Conservation (phyloP, 2,797 vertebrate species). For the Pteronotus mesoamericanus region DNA sequence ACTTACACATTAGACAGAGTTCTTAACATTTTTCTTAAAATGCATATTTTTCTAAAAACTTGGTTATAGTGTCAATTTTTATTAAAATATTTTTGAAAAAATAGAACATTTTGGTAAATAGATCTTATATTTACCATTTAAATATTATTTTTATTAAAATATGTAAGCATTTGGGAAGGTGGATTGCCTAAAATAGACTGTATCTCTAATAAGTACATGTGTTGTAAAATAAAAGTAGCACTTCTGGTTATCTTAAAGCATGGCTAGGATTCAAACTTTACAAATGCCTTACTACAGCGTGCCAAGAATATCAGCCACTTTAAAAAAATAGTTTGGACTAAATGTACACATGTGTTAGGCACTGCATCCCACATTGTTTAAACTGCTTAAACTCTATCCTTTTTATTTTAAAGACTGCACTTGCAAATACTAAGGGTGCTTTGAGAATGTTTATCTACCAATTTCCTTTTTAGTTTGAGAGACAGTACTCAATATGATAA, state of each 20-base stretch:
- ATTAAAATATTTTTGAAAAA: background rate
- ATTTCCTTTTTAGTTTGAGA: conserved; percentile 65
- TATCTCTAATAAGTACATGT: background rate
- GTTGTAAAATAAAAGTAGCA: background rate
- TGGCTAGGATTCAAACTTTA: background rate
- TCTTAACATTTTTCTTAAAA: background rate
- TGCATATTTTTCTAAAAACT: background rate
- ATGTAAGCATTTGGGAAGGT: background rate
- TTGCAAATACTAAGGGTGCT: conserved; percentile 44
- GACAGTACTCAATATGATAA: conserved; percentile 61
- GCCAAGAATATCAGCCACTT: conserved; percentile 12
- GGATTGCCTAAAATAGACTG: background rate
- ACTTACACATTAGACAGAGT: background rate
- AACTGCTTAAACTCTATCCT: background rate
- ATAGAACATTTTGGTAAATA: background rate
- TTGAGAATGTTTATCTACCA: conserved; percentile 61
- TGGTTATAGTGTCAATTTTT: background rate
- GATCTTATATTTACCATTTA: background rate
- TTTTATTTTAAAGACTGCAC: conserved; percentile 51
- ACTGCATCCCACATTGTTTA: background rate
- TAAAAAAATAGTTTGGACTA: background rate
- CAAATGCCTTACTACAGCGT: background rate
- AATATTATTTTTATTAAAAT: background rate
- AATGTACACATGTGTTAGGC: background rate
- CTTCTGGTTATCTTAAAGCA: conserved; percentile 31